Percentiles rank a stretch among this genome's conserved stretches.
Conservation (phyloP, 30 jellyfish, hydroid and myxozoan genomes). For the Aurelia coerulea region DNA sequence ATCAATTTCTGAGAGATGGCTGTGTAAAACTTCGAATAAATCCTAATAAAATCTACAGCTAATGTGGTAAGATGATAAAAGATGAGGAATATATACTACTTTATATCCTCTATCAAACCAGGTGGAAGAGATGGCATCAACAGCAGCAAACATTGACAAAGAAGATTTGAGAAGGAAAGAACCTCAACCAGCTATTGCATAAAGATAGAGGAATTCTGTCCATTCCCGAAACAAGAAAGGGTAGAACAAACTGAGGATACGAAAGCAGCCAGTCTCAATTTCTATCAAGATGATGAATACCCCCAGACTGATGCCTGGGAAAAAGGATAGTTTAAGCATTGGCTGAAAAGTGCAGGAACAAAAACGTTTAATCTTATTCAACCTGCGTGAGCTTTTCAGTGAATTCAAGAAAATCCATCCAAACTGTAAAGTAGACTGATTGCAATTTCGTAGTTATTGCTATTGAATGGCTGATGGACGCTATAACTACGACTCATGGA, state of each 20-base stretch:
- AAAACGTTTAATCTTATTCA: constrained; percentile 59
- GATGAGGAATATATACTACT: too few species aligned
- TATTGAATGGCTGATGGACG: too few species aligned
- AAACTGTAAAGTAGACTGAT: constrained; percentile 39
- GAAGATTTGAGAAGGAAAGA: too few species aligned
- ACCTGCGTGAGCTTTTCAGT: constrained; percentile 57
- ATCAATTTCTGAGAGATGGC: too few species aligned
- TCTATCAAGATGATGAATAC: constrained; percentile 65
- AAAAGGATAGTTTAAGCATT: constrained; percentile 61
- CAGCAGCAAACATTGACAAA: background rate
- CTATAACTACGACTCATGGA: too few species aligned
- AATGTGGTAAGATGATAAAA: too few species aligned
- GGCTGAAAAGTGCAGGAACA: constrained; percentile 36
- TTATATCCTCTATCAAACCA: too few species aligned
- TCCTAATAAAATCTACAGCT: too few species aligned
- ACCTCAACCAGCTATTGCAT: background rate
- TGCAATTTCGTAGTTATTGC: too few species aligned
- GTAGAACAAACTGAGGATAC: background rate
- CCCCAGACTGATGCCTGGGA: constrained; percentile 63
- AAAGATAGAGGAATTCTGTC: background rate
- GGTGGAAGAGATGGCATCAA: background rate
- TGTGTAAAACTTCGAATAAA: too few species aligned
- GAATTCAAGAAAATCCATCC: constrained; percentile 58
- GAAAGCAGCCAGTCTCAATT: background rate
- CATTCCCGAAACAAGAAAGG: background rate